Conservation (phyloP, 2,888 invertebrate species). For the Mechanitis messenoides region DNA sequence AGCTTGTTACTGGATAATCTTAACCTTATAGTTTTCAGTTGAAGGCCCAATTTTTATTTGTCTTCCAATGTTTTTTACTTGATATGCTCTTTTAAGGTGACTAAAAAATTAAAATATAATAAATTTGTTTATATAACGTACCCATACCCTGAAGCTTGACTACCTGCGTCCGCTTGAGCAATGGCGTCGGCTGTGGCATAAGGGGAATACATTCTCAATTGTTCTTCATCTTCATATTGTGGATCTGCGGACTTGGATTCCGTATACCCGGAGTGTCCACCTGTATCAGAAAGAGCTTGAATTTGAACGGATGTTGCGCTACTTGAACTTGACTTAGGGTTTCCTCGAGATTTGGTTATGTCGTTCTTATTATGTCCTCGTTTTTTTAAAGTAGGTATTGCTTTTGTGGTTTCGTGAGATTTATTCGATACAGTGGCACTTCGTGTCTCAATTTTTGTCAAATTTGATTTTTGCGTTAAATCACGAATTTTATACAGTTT, state of each 20-base stretch:
- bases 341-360: neutral
- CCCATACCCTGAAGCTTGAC: neutral
- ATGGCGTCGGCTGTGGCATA: neutral
- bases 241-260: neutral
- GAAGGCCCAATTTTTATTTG: no score
- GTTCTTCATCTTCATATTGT: neutral
- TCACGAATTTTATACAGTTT: neutral
- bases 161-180: neutral
- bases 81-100: no score
- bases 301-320: neutral
- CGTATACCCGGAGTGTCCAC: slow-evolving; percentile 8
- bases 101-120: no score
- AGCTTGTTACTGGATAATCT: no score
- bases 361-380: neutral
- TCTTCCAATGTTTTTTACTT: no score
- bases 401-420: neutral
- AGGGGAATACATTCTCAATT: neutral
- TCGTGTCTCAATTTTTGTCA: neutral
- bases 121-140: no score
- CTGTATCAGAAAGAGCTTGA: slow-evolving; percentile 14
- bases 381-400: no score
- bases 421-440: neutral
- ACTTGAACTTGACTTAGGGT: neutral
- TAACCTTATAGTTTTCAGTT: no score
- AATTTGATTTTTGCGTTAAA: no score